Conservation (phyloP, 2,797 vertebrate species). For the Lithobates sylvaticus region DNA sequence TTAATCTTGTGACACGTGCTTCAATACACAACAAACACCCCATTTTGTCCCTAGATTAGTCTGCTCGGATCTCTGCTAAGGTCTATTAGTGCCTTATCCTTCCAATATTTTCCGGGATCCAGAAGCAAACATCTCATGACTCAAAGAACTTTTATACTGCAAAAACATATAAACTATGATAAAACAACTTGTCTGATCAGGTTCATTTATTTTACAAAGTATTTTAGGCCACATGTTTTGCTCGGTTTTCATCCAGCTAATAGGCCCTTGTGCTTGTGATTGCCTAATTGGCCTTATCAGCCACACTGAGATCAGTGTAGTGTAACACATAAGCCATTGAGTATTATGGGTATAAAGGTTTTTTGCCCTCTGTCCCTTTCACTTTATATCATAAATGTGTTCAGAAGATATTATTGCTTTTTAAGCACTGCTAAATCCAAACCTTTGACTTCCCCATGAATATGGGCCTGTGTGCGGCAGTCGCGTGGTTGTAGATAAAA, state of each 20-base stretch:
- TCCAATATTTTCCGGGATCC: too few relatives aligned
- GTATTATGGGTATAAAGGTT: background rate
- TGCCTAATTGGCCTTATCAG: background rate
- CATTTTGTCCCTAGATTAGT: too few relatives aligned
- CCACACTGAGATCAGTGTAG: background rate
- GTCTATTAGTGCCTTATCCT: too few relatives aligned
- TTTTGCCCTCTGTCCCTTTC: background rate
- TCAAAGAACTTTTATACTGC: background rate
- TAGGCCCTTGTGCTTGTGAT: background rate
- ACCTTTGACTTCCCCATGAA: slow-evolving; percentile 27
- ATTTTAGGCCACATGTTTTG: background rate
- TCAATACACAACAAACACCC: too few relatives aligned
- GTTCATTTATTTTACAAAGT: background rate
- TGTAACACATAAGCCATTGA: background rate
- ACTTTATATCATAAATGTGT: slow-evolving; percentile 9
- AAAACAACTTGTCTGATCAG: background rate
- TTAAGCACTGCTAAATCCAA: slow-evolving; percentile 17
- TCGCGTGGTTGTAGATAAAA: slow-evolving; percentile 44
- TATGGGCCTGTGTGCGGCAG: background rate
- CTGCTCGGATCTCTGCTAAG: too few relatives aligned
- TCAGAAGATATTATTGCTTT: slow-evolving; percentile 40
- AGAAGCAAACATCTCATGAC: too few relatives aligned
- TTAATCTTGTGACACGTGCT: too few relatives aligned
- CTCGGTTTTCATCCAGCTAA: background rate
- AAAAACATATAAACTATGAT: background rate